Evolutionary conservation across 2,888 invertebrate species (phyloP).

Genomic region (Matsumyia berberina): DNA sequence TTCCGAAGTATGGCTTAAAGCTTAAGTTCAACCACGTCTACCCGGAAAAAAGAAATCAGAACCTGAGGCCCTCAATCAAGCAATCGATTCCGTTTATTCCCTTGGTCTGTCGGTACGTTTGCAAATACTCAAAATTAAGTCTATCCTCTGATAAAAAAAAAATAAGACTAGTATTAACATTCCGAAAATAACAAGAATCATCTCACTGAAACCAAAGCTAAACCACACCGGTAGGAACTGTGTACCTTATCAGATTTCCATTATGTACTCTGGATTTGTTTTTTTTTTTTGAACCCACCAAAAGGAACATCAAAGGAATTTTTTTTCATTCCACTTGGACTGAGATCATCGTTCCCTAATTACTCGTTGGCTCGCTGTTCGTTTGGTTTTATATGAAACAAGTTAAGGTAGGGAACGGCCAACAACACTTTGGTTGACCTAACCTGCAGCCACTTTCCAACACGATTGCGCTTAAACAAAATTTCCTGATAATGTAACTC

Average conservation of each 20-base stretch:
- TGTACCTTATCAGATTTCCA: conserved; percentile 30
- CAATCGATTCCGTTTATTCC: conserved; percentile 90
- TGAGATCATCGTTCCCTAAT: conserved; percentile 68
- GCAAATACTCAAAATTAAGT: not conserved
- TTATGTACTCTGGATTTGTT: conserved; percentile 6
- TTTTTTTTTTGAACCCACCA: not conserved
- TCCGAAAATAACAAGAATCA: not conserved
- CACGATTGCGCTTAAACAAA: conserved; percentile 67
- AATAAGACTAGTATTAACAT: conserved; percentile 9
- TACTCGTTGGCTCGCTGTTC: conserved; percentile 19
- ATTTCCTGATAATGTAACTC: conserved; percentile 41
- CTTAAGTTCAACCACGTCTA: conserved; percentile 90
- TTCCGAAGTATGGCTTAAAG: conserved; percentile 89
- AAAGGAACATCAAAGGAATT: conserved; percentile 15
- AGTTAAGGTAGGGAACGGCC: conserved; percentile 61
- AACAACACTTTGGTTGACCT: conserved; percentile 36
- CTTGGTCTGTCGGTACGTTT: conserved; percentile 88
- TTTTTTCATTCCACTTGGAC: conserved; percentile 30
- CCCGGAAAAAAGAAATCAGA: conserved; percentile 90
- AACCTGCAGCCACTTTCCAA: conserved; percentile 31
- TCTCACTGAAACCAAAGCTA: not conserved
- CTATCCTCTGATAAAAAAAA: not conserved
- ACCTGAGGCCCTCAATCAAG: conserved; percentile 87
- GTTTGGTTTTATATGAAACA: conserved; percentile 17
- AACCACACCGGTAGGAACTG: not conserved